Conservation (phyloP, 2,888 invertebrate species). For the Cabera pusaria region DNA sequence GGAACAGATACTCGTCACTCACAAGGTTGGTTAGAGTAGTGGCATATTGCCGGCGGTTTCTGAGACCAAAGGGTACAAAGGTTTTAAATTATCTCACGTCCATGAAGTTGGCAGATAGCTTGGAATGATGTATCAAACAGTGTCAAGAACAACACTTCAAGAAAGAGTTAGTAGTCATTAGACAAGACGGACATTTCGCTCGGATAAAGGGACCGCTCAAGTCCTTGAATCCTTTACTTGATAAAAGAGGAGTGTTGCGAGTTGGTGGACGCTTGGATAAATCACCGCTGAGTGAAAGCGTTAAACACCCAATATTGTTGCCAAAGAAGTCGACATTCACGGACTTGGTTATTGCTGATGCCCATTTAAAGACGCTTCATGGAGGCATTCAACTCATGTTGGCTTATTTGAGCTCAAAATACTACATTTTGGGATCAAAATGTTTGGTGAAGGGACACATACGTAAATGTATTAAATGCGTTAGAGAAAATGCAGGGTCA, state of each 20-base stretch:
- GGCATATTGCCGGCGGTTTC: slow-evolving; percentile 16
- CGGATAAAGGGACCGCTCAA: slow-evolving; percentile 3
- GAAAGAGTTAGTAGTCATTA: neutral
- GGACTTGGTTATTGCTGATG: slow-evolving; percentile 25
- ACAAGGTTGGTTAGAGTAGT: slow-evolving; percentile 16
- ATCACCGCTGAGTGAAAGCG: neutral
- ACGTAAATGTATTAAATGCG: neutral
- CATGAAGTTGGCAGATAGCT: slow-evolving; percentile 7
- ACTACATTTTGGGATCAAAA: slow-evolving; percentile 23
- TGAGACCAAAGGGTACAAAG: slow-evolving; percentile 1
- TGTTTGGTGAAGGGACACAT: neutral
- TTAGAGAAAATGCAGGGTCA: neutral
- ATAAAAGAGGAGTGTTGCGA: neutral
- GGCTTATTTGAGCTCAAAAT: slow-evolving; percentile 20
- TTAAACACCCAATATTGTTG: neutral
- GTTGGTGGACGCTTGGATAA: slow-evolving; percentile 8
- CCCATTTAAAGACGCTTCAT: slow-evolving; percentile 31
- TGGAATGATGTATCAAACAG: slow-evolving; percentile 13
- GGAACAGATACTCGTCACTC: slow-evolving; percentile 16
- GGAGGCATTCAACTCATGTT: slow-evolving; percentile 30
- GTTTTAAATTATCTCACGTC: neutral
- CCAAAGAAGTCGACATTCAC: slow-evolving; percentile 13
- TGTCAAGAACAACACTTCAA: slow-evolving; percentile 13
- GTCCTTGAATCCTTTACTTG: neutral
- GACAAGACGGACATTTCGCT: neutral